Conservation (phyloP, 2,888 invertebrate genomes). For the Volucella inflata region DNA sequence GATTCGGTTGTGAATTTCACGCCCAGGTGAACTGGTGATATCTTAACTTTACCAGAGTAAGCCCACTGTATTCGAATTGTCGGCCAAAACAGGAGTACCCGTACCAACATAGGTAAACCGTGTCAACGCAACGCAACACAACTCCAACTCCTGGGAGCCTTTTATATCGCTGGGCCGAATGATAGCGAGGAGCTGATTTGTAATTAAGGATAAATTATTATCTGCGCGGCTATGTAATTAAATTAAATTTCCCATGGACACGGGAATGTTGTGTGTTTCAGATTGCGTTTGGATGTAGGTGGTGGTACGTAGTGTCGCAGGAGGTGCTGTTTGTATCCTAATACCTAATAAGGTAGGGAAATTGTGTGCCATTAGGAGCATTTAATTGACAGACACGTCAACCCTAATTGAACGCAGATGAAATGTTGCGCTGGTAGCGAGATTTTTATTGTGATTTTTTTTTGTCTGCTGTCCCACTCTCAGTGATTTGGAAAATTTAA, state of each 20-base stretch:
- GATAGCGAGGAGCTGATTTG: slow-evolving; percentile 68
- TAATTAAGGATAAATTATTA: slow-evolving; percentile 75
- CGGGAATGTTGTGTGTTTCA: slow-evolving; percentile 51
- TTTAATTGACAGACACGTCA: slow-evolving; percentile 69
- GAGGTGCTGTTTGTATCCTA: slow-evolving; percentile 22
- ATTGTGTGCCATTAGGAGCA: slow-evolving; percentile 68
- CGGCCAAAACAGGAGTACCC: background rate
- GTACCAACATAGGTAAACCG: background rate
- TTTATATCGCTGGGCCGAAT: slow-evolving; percentile 35
- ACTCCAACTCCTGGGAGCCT: slow-evolving; percentile 14
- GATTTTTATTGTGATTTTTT: slow-evolving; percentile 47
- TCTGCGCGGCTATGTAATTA: slow-evolving; percentile 70
- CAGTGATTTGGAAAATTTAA: slow-evolving; percentile 26
- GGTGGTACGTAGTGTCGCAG: slow-evolving; percentile 45
- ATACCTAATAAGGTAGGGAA: slow-evolving; percentile 44
- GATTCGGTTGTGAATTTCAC: slow-evolving; percentile 69
- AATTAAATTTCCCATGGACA: slow-evolving; percentile 66
- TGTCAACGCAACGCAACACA: slow-evolving; percentile 4
- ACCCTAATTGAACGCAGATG: slow-evolving; percentile 53
- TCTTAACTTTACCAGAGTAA: slow-evolving; percentile 62
- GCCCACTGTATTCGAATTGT: background rate
- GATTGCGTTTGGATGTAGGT: slow-evolving; percentile 59
- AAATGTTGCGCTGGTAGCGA: slow-evolving; percentile 21
- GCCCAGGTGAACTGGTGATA: slow-evolving; percentile 70
- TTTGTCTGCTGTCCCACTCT: too few species aligned